These are phyloP conservation scores for Stichodactyla mertensii DNA, from an alignment of 64 coral and sea anemone genomes.

Conservation along the genomic window DNA sequence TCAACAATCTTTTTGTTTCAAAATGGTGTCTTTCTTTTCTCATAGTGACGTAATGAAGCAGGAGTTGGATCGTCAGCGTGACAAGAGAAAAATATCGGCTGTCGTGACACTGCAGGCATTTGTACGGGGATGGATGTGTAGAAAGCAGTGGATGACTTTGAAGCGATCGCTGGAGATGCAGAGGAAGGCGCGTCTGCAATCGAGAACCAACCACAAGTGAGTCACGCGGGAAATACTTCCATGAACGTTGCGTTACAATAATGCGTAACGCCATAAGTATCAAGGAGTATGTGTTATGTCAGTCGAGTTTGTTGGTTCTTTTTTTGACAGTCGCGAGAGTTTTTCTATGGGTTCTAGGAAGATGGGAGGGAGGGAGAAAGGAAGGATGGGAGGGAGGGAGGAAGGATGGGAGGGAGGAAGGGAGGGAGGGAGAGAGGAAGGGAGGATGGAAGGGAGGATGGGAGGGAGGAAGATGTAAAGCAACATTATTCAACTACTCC, in stretches of 20 bases:
- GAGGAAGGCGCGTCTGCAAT: slow-evolving; percentile 25
- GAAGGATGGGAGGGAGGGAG: too few species aligned
- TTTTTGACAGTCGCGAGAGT: too few species aligned
- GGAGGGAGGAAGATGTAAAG: slow-evolving; percentile 37
- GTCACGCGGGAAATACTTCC: background rate
- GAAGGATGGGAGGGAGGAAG: too few species aligned
- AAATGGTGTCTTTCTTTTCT: background rate
- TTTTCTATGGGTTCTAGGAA: too few species aligned
- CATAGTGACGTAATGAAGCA: slow-evolving; percentile 65
- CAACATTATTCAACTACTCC: slow-evolving; percentile 11
- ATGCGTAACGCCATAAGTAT: too few species aligned
- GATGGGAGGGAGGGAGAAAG: background rate
- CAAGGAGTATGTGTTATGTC: too few species aligned
- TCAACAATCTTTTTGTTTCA: too few species aligned
- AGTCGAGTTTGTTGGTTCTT: too few species aligned
- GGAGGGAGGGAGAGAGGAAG: too few species aligned
- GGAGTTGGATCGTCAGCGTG: slow-evolving; percentile 41
- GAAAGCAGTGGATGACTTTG: slow-evolving; percentile 47
- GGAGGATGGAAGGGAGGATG: background rate
- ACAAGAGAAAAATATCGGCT: slow-evolving; percentile 19
- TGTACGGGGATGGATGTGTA: slow-evolving; percentile 55
- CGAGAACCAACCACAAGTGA: slow-evolving; percentile 38
- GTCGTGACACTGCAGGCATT: slow-evolving; percentile 47
- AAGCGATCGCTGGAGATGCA: slow-evolving; percentile 61
- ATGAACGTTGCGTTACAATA: too few species aligned